Percentiles rank a stretch among this genome's conserved stretches.
These are phyloP conservation scores for Frankliniella intonsa DNA, from an alignment of 2,888 invertebrate genomes.

Conservation along the genomic window DNA sequence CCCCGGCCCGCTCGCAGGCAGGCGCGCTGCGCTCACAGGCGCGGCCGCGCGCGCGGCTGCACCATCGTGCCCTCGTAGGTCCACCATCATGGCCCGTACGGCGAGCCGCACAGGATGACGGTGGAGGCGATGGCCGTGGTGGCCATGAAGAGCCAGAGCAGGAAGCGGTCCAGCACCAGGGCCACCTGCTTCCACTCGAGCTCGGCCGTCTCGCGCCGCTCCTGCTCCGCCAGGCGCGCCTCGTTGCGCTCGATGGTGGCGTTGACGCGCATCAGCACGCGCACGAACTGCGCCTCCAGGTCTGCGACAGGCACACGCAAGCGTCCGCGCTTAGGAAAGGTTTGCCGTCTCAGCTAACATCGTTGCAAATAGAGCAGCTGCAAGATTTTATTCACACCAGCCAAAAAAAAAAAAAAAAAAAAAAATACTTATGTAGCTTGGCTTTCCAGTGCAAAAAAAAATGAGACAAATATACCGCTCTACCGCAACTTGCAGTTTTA, in stretches of 20 bases:
- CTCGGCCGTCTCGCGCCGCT: conserved; percentile 71
- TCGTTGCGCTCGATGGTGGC: conserved; percentile 76
- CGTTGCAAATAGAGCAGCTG: too few relatives aligned
- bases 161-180: conserved; percentile 73
- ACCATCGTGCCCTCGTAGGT: conserved; percentile 15
- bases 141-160: conserved; percentile 70
- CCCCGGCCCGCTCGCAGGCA: too few relatives aligned
- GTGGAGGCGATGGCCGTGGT: conserved; percentile 74
- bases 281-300: conserved; percentile 60
- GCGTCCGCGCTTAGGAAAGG: too few relatives aligned
- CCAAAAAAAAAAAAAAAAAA: too few relatives aligned
- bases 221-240: conserved; percentile 70
- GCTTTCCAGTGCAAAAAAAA: too few relatives aligned
- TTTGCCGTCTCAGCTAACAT: too few relatives aligned
- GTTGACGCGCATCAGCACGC: conserved; percentile 64
- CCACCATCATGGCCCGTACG: conserved; percentile 40
- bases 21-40: too few relatives aligned
- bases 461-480: too few relatives aligned
- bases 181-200: conserved; percentile 82
- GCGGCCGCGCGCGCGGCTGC: conserved; percentile 7
- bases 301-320: conserved; percentile 37
- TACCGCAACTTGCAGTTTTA: too few relatives aligned
- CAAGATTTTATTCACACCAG: too few relatives aligned
- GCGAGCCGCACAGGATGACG: conserved; percentile 67
- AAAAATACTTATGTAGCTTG: conserved; percentile 37